phyloP scores from a whole-genome alignment of 2,888 invertebrate species.

The Lithophane leautieri region DNA sequence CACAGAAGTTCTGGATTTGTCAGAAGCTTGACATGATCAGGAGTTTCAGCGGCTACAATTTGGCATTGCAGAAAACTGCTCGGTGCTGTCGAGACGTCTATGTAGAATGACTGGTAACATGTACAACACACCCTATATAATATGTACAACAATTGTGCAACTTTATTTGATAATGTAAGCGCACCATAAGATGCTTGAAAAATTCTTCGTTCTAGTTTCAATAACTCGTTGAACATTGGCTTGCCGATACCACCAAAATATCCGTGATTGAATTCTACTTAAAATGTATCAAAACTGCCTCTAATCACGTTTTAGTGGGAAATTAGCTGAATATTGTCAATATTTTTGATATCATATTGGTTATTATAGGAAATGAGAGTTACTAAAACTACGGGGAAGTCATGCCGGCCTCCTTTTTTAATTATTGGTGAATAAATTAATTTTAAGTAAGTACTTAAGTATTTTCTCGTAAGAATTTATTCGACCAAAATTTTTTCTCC shows the following conservation, averaged over 20 bases:
- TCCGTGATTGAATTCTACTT: not conserved
- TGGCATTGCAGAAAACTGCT: not conserved
- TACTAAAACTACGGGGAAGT: not conserved
- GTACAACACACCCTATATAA: too few relatives aligned
- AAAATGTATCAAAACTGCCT: not conserved
- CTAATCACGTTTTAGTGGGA: not conserved
- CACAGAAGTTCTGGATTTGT: not conserved
- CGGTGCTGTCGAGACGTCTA: not conserved
- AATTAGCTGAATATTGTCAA: not conserved
- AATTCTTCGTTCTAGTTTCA: not conserved
- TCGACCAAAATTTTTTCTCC: not conserved
- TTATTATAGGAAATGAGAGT: not conserved
- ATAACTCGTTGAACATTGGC: not conserved
- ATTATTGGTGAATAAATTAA: not conserved
- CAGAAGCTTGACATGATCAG: not conserved
- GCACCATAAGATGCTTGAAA: not conserved
- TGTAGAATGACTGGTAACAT: too few relatives aligned
- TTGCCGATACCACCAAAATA: not conserved
- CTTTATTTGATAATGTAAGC: not conserved
- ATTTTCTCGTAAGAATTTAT: not conserved
- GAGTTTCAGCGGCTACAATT: not conserved
- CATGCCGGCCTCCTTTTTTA: not conserved
- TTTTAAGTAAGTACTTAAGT: not conserved
- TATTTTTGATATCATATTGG: not conserved
- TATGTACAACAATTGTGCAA: not conserved